phyloP scores from a whole-genome alignment of 2,888 invertebrate species.

The Acanthopleura granulata region DNA sequence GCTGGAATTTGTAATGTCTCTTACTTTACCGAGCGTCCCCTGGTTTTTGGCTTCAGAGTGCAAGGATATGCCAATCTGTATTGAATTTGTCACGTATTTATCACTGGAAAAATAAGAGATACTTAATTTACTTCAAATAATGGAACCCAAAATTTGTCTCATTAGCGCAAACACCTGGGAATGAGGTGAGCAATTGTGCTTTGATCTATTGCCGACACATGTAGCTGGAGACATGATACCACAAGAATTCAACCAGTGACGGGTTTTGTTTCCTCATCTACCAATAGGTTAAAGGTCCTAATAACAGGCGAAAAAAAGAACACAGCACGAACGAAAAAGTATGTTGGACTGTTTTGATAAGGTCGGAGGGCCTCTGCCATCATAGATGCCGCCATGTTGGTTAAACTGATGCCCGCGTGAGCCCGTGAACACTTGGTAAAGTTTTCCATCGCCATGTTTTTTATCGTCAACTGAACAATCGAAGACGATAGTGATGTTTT shows the following conservation, averaged over 20 bases:
- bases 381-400: too few species aligned
- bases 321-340: background rate
- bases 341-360: background rate
- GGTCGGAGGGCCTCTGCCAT: background rate
- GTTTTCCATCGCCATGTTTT: background rate
- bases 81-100: background rate
- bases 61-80: background rate
- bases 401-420: background rate
- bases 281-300: background rate
- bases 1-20: too few species aligned
- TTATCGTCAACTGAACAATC: background rate
- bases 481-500: background rate
- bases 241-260: background rate
- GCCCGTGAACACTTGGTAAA: background rate
- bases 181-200: background rate
- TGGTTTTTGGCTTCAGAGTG: too few species aligned
- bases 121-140: slow-evolving; percentile 10
- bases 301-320: background rate
- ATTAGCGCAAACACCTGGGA: background rate
- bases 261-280: background rate
- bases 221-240: background rate
- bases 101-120: background rate
- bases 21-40: too few species aligned
- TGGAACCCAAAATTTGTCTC: background rate
- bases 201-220: background rate